Percentiles rank a stretch among this genome's conserved stretches.
Conservation (phyloP, 2,888 invertebrate species). For the Celastrina argiolus region DNA sequence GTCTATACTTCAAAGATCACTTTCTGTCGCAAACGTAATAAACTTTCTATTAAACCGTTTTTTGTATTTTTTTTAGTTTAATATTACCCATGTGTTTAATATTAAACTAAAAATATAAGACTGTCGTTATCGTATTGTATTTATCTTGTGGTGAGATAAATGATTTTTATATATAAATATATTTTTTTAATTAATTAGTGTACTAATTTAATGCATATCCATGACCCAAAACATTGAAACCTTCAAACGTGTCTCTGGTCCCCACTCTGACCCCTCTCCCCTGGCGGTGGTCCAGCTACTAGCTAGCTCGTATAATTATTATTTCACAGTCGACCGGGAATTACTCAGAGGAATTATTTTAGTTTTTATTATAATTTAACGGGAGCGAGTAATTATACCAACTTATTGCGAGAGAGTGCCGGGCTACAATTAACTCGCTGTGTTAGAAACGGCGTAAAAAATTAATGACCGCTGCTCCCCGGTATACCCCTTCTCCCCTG, state of each 20-base stretch:
- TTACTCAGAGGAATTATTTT: constrained; percentile 4
- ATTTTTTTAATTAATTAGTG: no score
- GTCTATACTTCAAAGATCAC: background rate
- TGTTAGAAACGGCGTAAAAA: background rate
- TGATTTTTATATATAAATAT: no score
- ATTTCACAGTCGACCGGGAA: background rate
- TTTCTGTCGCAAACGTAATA: background rate
- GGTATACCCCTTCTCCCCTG: background rate
- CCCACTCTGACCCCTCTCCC: no score
- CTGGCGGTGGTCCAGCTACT: background rate
- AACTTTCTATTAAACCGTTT: background rate
- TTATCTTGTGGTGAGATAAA: no score
- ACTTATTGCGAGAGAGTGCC: background rate
- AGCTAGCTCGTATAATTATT: background rate
- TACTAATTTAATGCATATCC: no score
- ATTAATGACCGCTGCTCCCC: constrained; percentile 9
- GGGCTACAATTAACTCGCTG: background rate
- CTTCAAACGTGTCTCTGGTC: no score
- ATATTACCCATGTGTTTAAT: no score
- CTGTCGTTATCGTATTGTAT: no score
- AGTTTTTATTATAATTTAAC: constrained; percentile 11
- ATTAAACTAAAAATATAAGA: no score
- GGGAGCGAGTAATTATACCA: background rate
- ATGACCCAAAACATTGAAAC: no score
- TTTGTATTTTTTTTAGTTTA: no score